Percentiles rank a stretch among this genome's conserved stretches.
phyloP scores from a whole-genome alignment of 2,797 vertebrate genomes.

The Tiaroga cobitis region DNA sequence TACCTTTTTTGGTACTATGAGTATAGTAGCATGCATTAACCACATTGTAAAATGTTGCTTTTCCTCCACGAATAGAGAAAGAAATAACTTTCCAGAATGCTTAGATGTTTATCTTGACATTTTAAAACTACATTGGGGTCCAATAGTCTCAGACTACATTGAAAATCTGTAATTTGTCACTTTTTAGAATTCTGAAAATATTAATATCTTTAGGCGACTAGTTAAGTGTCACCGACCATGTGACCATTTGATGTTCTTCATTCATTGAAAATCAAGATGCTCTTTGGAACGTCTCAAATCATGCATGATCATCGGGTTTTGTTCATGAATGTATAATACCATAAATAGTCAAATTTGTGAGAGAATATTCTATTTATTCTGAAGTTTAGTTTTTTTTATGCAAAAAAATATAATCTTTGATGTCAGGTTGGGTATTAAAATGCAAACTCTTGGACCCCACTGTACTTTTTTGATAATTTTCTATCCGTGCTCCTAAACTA shows the following conservation, averaged over 20 bases:
- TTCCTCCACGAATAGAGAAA: background rate
- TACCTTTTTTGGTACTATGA: slow-evolving; percentile 52
- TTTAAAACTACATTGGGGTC: background rate
- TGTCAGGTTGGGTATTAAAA: background rate
- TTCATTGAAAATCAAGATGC: background rate
- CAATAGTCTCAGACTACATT: background rate
- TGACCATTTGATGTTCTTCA: background rate
- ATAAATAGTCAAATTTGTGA: no score
- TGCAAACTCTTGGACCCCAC: background rate
- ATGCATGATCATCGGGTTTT: background rate
- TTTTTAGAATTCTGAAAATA: background rate
- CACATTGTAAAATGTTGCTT: background rate
- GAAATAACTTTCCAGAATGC: background rate
- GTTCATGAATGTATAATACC: background rate
- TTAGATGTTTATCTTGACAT: background rate
- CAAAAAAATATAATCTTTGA: background rate
- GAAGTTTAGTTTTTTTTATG: background rate
- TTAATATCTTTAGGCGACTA: background rate
- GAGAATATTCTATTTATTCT: background rate
- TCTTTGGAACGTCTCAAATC: background rate
- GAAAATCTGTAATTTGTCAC: background rate
- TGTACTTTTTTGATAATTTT: background rate
- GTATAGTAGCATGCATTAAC: background rate
- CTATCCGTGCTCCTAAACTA: background rate
- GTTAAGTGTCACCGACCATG: background rate